A percentile compares a stretch with the other conserved stretches of the same genome.
Evolutionary conservation across 2,888 invertebrate genomes (phyloP).

Genomic region (Ommatoiulus sabulosus): DNA sequence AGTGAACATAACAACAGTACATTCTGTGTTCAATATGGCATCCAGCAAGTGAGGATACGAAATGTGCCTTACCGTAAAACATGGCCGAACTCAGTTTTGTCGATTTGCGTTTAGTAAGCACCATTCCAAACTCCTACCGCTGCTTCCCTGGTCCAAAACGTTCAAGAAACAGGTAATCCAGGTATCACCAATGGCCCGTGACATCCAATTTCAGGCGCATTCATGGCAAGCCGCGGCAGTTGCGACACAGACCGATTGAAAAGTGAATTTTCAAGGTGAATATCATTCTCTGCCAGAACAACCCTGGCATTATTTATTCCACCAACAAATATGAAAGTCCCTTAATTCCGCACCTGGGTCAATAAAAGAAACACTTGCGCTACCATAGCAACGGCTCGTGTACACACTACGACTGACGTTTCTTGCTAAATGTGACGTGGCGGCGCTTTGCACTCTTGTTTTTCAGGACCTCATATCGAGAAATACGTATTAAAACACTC

Average conservation of each 20-base stretch:
- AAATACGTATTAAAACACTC: too few species aligned
- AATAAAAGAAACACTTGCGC: constrained; percentile 37
- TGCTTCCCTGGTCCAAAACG: not conserved
- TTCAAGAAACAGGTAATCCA: not conserved
- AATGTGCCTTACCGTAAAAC: constrained; percentile 9
- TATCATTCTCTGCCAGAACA: not conserved
- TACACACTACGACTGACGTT: not conserved
- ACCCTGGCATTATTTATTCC: not conserved
- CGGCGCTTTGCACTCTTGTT: not conserved
- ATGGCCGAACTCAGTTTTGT: not conserved
- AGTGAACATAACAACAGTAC: too few species aligned
- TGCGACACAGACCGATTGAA: not conserved
- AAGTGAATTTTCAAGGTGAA: constrained; percentile 43
- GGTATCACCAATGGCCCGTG: not conserved
- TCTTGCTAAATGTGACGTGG: too few species aligned
- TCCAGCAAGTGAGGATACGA: not conserved
- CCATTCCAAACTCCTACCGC: constrained; percentile 4
- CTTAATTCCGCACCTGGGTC: constrained; percentile 10
- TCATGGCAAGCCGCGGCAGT: not conserved
- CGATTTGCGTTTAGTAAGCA: constrained; percentile 20
- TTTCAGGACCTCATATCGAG: too few species aligned
- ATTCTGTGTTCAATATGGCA: not conserved
- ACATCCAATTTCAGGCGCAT: not conserved
- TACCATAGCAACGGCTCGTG: constrained; percentile 3
- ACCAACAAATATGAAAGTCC: constrained; percentile 4